phyloP scores from a whole-genome alignment of 2,797 vertebrate species.

The Poeciliopsis paucimaculata region DNA sequence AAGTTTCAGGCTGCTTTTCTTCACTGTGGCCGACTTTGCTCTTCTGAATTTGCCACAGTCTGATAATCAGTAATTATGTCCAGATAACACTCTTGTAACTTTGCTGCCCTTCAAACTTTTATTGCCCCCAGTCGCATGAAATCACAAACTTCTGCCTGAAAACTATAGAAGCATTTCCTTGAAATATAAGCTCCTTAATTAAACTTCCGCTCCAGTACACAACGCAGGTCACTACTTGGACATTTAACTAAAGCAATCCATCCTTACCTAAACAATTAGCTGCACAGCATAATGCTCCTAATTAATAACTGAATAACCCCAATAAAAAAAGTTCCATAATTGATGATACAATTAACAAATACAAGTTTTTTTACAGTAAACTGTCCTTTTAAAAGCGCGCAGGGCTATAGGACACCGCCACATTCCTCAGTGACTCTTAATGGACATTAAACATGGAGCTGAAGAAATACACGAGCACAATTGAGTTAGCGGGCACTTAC shows the following conservation, averaged over 20 bases:
- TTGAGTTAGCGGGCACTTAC: conserved; percentile 84
- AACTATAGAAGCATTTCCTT: conserved; percentile 16
- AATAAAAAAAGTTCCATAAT: conserved; percentile 51
- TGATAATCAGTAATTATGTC: conserved; percentile 6
- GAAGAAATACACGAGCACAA: conserved; percentile 74
- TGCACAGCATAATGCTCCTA: conserved; percentile 22
- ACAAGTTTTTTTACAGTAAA: conserved; percentile 48
- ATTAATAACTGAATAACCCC: conserved; percentile 56
- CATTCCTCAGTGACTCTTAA: conserved; percentile 72
- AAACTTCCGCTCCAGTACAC: conserved; percentile 22
- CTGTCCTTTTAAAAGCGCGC: conserved; percentile 43
- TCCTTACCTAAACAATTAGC: conserved; percentile 44
- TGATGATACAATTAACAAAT: conserved; percentile 68
- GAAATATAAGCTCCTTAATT: conserved; percentile 21
- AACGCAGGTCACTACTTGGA: conserved; percentile 31
- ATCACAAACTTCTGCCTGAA: conserved; percentile 3
- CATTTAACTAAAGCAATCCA: conserved; percentile 32
- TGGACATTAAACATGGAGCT: conserved; percentile 80
- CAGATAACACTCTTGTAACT: background rate
- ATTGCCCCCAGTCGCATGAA: background rate
- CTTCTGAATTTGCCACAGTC: background rate
- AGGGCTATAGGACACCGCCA: conserved; percentile 55
- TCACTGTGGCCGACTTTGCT: background rate
- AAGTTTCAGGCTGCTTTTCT: background rate
- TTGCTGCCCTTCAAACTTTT: background rate